phyloP scores from a whole-genome alignment of 2,888 invertebrate species.

The Acleris holmiana region DNA sequence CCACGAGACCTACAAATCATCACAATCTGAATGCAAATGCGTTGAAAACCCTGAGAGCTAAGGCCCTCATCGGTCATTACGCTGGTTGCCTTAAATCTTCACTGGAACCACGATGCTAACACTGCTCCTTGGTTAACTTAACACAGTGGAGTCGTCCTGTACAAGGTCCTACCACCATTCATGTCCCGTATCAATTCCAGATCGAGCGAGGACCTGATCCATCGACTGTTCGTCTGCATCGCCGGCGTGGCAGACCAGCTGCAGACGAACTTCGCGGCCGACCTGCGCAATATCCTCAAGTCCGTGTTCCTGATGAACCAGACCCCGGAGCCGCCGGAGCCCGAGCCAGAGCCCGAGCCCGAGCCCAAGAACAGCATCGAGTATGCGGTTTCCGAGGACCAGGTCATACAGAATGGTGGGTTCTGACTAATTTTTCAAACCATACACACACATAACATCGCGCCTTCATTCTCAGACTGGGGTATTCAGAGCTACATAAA shows the following conservation, averaged over 20 bases:
- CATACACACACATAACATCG: no score
- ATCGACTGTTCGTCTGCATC: slow-evolving; percentile 98
- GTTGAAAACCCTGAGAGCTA: no score
- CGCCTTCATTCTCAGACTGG: no score
- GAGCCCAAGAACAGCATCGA: slow-evolving; percentile 73
- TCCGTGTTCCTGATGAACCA: slow-evolving; percentile 97
- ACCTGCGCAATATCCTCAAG: slow-evolving; percentile 96
- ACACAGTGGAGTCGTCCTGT: no score
- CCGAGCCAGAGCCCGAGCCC: slow-evolving; percentile 50
- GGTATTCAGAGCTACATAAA: no score
- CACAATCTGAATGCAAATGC: no score
- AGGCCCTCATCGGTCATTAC: no score
- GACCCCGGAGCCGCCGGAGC: slow-evolving; percentile 67
- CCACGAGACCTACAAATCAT: no score
- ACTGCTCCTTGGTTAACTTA: no score
- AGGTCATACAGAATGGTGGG: slow-evolving; percentile 76
- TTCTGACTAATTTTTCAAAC: neutral
- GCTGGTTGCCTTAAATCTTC: no score
- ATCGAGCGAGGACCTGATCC: slow-evolving; percentile 96
- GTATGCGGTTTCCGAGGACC: slow-evolving; percentile 76
- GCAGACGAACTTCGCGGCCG: slow-evolving; percentile 99
- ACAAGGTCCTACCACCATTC: no score
- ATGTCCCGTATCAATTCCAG: slow-evolving; percentile 85
- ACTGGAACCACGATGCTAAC: no score
- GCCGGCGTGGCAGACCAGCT: slow-evolving; percentile 99